Evolutionary conservation across 2,888 invertebrate species (phyloP).

Genomic region (Macrophya annulata): DNA sequence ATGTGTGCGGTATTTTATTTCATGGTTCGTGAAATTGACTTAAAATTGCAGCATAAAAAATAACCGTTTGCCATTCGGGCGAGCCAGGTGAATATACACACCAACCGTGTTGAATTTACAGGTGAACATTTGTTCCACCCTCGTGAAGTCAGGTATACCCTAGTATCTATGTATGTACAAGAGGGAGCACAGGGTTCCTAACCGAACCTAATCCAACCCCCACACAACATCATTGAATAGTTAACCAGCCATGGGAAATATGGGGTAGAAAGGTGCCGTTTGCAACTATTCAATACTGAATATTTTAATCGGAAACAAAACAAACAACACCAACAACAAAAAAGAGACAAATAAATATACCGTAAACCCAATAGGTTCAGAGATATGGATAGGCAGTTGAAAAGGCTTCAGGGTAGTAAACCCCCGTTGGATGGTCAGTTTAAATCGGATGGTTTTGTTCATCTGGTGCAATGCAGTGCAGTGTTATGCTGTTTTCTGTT

Average conservation of each 20-base stretch:
- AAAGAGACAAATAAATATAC: no score
- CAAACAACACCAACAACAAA: no score
- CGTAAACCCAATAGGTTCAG: no score
- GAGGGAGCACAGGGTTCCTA: not conserved
- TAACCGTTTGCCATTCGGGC: constrained; percentile 33
- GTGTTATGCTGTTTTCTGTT: not conserved
- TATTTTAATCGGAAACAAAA: constrained; percentile 15
- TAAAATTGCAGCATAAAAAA: constrained; percentile 42
- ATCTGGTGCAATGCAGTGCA: not conserved
- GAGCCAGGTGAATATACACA: not conserved
- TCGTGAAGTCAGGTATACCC: not conserved
- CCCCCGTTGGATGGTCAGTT: not conserved
- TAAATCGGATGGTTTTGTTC: not conserved
- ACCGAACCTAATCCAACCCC: constrained; percentile 20
- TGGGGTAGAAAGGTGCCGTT: not conserved
- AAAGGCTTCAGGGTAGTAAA: not conserved
- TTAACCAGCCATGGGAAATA: constrained; percentile 42
- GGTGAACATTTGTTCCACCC: constrained; percentile 7
- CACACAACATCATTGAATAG: constrained; percentile 39
- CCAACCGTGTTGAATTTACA: not conserved
- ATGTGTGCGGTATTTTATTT: constrained; percentile 36
- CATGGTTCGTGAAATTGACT: constrained; percentile 35
- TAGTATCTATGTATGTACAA: not conserved
- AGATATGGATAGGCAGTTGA: not conserved
- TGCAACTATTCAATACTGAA: constrained; percentile 29